Base-by-base conservation (phyloP, 1,140 invertebrate genomes). In the Drosophila dunni region DNA sequence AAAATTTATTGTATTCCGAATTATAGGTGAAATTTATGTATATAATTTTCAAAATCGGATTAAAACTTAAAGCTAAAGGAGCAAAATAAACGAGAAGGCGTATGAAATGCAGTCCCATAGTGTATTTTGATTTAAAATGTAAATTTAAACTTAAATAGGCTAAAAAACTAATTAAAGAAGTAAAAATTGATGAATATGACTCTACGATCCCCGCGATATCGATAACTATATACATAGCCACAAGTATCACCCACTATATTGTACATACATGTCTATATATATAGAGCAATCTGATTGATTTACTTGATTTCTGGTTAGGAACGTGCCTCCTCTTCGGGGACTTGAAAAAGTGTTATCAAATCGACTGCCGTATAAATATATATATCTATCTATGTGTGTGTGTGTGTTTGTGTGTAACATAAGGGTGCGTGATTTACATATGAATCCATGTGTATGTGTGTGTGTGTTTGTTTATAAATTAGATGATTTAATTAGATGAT, bases 401-500 rank as follows among this genome's bases (percentile, higher is more conserved):
- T 48, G 51, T 29, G 7, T 38, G 13, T 42, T n/a, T 58, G 56
- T 58, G 36, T 29, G 20, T 40, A 11, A 20, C 44, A 15, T 7
- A 24, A 65, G 24, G 3, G 24, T 29, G 24, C 24, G 6, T 29
- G 24, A 29, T 20, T 20, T 20, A 20, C 17, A 20, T 46, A 40
- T 33, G 24, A 38, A 2, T 20, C 17, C 17, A 57, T 68, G 36
- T 42, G 13, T 24, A 24, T 63, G 51, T 40, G 61, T 29, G 36
- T 53, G 38, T 29, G 11, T 9, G 20, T 65, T 11, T 63, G 54
- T 75, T 53, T 57, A 78, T 79, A 60, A 51, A 73, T 80, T 76
- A 76, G 24, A 20, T 20, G 17, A 20, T 63, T 89, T 89, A 89
- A 58, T 20, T 20, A 89, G 81, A 89, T 89, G 84, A 78, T 89